These are phyloP conservation scores for Seriola aureovittata DNA, from an alignment of 2,113 vertebrate genomes.

Conservation along the genomic window DNA sequence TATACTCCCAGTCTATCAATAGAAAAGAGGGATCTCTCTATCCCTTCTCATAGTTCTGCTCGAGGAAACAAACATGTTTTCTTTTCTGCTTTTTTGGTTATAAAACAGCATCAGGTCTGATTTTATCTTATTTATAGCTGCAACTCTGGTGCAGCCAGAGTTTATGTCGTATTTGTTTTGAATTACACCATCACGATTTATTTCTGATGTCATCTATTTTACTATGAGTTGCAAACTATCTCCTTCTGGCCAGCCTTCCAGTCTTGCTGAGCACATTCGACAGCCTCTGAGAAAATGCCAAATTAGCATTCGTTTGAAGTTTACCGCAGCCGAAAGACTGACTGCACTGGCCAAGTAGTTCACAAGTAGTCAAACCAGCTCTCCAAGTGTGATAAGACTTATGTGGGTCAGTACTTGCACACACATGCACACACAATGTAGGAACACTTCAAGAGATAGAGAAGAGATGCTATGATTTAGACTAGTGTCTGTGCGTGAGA, in stretches of 20 bases:
- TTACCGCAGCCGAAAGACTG: constrained; percentile 2
- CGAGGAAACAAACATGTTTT: constrained; percentile 18
- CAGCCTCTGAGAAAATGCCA: constrained; percentile 26
- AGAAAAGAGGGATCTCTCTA: neutral
- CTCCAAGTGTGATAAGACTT: constrained; percentile 20
- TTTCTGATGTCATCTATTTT: constrained; percentile 37
- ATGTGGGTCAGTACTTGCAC: constrained; percentile 15
- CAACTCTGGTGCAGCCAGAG: constrained; percentile 29
- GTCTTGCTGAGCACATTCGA: constrained; percentile 26
- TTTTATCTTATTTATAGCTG: constrained; percentile 29
- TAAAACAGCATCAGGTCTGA: neutral
- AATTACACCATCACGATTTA: constrained; percentile 35
- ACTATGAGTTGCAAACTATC: constrained; percentile 22
- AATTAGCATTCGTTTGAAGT: constrained; percentile 52
- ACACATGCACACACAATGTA: constrained; percentile 2
- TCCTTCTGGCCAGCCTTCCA: constrained; percentile 31
- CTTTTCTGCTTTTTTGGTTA: constrained; percentile 29
- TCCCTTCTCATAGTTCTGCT: constrained; percentile 1
- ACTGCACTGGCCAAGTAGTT: constrained; percentile 25
- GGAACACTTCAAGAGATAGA: constrained; percentile 5
- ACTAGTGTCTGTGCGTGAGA: neutral
- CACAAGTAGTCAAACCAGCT: constrained; percentile 43
- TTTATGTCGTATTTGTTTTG: constrained; percentile 49
- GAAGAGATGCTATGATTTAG: neutral
- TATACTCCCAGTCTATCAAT: neutral